Evolutionary conservation across 2,888 invertebrate species (phyloP).

Genomic region (Rhopalosiphum nymphaeae): DNA sequence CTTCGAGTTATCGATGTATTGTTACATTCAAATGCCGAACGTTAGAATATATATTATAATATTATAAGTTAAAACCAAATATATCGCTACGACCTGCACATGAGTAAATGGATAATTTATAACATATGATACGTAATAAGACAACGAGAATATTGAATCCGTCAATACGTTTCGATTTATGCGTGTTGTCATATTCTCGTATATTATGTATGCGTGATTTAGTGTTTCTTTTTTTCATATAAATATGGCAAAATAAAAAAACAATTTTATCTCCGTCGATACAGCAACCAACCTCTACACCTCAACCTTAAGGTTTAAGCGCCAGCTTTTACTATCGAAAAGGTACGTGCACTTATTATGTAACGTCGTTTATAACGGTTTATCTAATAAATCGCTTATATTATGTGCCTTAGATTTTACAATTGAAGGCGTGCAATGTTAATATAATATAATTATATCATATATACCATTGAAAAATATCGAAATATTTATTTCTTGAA

Average conservation of each 20-base stretch:
- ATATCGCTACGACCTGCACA: neutral
- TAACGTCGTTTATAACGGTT: neutral
- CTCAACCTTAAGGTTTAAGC: neutral
- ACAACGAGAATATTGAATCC: slow-evolving; percentile 6
- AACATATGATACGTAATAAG: neutral
- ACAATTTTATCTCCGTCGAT: neutral
- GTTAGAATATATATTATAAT: neutral
- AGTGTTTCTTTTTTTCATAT: neutral
- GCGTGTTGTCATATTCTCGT: neutral
- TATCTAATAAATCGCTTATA: neutral
- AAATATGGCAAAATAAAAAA: neutral
- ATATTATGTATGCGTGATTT: neutral
- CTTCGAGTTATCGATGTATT: neutral
- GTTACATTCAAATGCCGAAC: neutral
- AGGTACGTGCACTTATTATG: neutral
- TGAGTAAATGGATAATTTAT: neutral
- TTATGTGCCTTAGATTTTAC: neutral
- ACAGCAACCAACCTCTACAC: neutral
- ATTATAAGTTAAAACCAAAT: neutral
- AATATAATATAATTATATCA: neutral
- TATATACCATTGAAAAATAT: neutral
- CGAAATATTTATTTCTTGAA: neutral
- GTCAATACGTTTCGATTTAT: slow-evolving; percentile 9
- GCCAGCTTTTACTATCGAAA: neutral
- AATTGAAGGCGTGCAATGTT: neutral